Percentiles rank a stretch among this genome's conserved stretches.
Conservation (phyloP, 2,113 vertebrate species). For the Rhegmatorhina hoffmannsi region DNA sequence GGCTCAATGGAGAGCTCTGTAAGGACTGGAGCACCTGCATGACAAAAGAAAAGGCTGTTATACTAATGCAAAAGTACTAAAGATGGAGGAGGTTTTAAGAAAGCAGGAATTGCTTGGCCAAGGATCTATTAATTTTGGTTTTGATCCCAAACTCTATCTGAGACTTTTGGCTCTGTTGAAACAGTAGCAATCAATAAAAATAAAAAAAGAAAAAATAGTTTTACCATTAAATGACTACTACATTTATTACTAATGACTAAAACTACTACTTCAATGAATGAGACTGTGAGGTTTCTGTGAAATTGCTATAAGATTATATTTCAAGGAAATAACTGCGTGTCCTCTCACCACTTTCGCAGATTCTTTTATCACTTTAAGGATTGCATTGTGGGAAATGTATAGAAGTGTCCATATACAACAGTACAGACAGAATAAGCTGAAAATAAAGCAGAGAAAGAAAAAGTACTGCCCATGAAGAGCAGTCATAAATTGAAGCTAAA, state of each 20-base stretch:
- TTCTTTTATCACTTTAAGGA: not conserved
- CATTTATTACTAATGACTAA: not conserved
- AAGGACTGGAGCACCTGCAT: slow-evolving; percentile 27
- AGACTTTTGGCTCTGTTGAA: not conserved
- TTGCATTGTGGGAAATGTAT: not conserved
- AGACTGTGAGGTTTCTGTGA: not conserved
- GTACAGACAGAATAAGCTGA: not conserved
- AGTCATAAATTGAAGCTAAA: not conserved
- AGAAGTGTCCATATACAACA: not conserved
- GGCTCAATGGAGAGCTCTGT: slow-evolving; percentile 32
- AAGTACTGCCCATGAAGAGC: not conserved
- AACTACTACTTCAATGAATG: not conserved
- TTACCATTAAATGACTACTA: not conserved
- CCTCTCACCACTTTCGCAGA: not conserved
- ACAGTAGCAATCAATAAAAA: not conserved
- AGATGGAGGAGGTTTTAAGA: not conserved
- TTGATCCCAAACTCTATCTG: not conserved
- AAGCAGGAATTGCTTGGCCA: not conserved
- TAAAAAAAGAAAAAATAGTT: not conserved
- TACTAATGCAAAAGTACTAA: not conserved
- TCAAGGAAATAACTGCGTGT: not conserved
- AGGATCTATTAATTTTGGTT: not conserved
- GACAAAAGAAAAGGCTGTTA: not conserved
- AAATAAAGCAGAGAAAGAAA: not conserved
- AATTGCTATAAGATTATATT: not conserved